phyloP scores from a whole-genome alignment of 1,140 invertebrate species.

The Bactericera cockerelli region DNA sequence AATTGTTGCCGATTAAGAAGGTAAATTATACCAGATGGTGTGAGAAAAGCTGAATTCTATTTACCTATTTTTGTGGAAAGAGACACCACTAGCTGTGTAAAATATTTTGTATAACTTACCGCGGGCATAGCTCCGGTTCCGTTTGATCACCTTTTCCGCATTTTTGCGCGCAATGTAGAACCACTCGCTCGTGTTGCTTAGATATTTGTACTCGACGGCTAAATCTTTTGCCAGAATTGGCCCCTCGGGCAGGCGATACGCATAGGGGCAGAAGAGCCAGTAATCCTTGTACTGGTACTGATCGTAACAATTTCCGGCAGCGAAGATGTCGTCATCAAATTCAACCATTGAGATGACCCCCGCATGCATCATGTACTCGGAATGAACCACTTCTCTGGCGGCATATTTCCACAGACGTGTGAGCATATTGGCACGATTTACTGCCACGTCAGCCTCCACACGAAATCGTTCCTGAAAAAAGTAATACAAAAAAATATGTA shows the following conservation, averaged over 20 bases:
- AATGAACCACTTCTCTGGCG: conserved; percentile 51
- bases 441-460: conserved; percentile 73
- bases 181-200: conserved; percentile 82
- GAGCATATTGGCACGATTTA: conserved; percentile 86
- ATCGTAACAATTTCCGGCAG: conserved; percentile 80
- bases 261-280: conserved; percentile 79
- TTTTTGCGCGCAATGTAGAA: conserved; percentile 82
- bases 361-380: conserved; percentile 77
- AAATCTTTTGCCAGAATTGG: conserved; percentile 78
- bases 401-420: conserved; percentile 85
- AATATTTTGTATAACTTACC: too few species aligned
- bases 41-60: too few species aligned
- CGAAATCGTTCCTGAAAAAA: conserved; percentile 39
- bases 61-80: too few species aligned
- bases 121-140: conserved; percentile 60
- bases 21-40: too few species aligned
- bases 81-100: too few species aligned
- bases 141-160: conserved; percentile 69
- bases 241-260: conserved; percentile 74
- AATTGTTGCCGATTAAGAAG: too few species aligned
- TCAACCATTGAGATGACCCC: conserved; percentile 82
- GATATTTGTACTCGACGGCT: conserved; percentile 80
- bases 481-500: too few species aligned
- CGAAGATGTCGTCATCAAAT: conserved; percentile 88
- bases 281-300: conserved; percentile 68